Conservation (phyloP, 1,140 invertebrate species). For the Brachionus manjavacas region DNA sequence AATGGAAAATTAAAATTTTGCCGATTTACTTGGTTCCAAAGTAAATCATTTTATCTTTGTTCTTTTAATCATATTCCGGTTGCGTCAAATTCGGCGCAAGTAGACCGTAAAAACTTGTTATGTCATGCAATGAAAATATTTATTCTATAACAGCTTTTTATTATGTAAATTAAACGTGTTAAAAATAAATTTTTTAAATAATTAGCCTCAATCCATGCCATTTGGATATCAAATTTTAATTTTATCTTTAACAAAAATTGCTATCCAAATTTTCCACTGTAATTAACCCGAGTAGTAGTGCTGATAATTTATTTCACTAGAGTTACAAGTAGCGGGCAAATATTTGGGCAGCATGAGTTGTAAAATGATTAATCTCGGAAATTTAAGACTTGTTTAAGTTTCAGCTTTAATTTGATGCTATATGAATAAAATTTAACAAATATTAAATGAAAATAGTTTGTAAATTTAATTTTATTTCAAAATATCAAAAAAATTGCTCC, state of each 20-base stretch:
- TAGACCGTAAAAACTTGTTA: conserved; percentile 8
- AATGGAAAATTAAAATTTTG: not conserved
- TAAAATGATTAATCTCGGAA: not conserved
- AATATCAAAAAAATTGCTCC: not conserved
- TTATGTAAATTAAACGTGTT: not conserved
- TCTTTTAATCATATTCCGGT: not conserved
- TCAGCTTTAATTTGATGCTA: not conserved
- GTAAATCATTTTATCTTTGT: not conserved
- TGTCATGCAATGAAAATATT: conserved; percentile 12
- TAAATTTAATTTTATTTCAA: not conserved
- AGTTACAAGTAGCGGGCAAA: not conserved
- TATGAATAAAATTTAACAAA: not conserved
- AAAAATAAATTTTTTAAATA: not conserved
- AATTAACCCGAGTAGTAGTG: not conserved
- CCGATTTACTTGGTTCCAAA: not conserved
- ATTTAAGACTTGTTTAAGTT: not conserved
- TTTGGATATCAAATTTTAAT: not conserved
- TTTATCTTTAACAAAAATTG: not conserved
- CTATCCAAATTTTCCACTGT: not conserved
- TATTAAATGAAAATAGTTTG: not conserved
- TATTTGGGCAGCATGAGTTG: not conserved
- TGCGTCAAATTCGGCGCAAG: not conserved
- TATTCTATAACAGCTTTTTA: not conserved
- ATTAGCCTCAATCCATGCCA: not conserved
- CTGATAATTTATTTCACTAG: not conserved